Percentiles rank a stretch among this genome's conserved stretches.
phyloP scores from a whole-genome alignment of 2,113 vertebrate species.

The Parus major region DNA sequence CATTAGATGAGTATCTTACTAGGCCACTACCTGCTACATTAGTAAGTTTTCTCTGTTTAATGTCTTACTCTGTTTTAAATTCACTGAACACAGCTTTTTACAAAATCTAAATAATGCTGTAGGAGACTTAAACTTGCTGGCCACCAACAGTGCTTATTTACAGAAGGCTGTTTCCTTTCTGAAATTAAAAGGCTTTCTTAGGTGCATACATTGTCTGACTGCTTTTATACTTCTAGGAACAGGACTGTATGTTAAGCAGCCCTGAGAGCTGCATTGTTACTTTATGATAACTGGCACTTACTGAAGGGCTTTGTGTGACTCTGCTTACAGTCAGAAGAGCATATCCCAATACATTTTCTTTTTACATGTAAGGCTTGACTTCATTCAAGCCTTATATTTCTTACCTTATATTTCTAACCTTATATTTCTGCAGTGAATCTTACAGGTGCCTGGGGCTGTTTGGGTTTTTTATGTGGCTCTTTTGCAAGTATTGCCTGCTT shows the following conservation, averaged over 20 bases:
- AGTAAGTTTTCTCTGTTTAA: not conserved
- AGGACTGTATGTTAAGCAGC: not conserved
- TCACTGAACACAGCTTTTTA: not conserved
- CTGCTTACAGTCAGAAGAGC: not conserved
- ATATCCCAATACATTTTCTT: not conserved
- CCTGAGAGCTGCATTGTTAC: fast-evolving
- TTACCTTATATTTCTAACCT: too few relatives aligned
- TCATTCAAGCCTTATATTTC: too few relatives aligned
- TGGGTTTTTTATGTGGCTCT: not conserved
- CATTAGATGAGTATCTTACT: not conserved
- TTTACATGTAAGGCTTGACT: not conserved
- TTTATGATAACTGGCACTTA: not conserved
- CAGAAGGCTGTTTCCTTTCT: not conserved
- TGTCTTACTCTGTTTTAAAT: not conserved
- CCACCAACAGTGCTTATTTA: not conserved
- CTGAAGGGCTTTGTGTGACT: not conserved
- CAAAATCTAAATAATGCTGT: not conserved
- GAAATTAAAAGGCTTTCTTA: not conserved
- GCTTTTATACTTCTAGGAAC: not conserved
- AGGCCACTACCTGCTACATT: not conserved
- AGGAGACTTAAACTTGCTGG: not conserved
- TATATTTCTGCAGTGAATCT: not conserved
- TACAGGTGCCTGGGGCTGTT: not conserved
- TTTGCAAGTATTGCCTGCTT: not conserved
- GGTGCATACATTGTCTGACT: not conserved